Percentiles rank a stretch among this genome's conserved stretches.
Conservation (phyloP, 2,797 vertebrate species). For the Hippoglossus hippoglossus region DNA sequence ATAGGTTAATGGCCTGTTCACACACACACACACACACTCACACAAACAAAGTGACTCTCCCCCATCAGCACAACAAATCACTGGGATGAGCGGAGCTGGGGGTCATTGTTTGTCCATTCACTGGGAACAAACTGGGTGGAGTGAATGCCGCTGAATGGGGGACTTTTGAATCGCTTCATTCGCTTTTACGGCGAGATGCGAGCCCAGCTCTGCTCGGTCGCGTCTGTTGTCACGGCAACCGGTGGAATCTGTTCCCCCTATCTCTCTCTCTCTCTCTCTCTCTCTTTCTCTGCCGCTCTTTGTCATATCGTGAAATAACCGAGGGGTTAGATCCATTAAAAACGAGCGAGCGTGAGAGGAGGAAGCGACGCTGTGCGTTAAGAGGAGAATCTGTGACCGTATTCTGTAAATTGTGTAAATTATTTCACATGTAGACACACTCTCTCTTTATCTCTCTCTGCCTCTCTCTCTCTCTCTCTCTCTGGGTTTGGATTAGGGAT, state of each 20-base stretch:
- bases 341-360: not conserved
- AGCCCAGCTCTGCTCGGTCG: constrained; percentile 41
- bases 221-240: constrained; percentile 80
- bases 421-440: constrained; percentile 24
- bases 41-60: not conserved
- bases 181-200: constrained; percentile 47
- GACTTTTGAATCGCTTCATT: constrained; percentile 40
- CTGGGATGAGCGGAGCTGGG: constrained; percentile 29
- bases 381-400: not conserved
- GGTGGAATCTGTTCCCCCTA: constrained; percentile 46
- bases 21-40: constrained; percentile 6
- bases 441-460: not conserved
- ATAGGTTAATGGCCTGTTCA: not conserved
- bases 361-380: not conserved
- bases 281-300: not conserved
- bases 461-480: not conserved
- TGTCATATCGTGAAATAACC: constrained; percentile 27
- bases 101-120: constrained; percentile 53
- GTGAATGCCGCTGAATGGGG: constrained; percentile 57
- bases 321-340: constrained; percentile 5
- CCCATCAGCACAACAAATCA: constrained; percentile 41
- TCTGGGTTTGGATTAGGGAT: constrained; percentile 59
- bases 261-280: not conserved
- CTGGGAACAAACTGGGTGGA: constrained; percentile 44
- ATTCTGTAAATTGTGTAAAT: constrained; percentile 24